Evolutionary conservation across 2,888 invertebrate genomes (phyloP), one percentile per base, ranked within the genome.

Genomic region (Biston betularia): DNA sequence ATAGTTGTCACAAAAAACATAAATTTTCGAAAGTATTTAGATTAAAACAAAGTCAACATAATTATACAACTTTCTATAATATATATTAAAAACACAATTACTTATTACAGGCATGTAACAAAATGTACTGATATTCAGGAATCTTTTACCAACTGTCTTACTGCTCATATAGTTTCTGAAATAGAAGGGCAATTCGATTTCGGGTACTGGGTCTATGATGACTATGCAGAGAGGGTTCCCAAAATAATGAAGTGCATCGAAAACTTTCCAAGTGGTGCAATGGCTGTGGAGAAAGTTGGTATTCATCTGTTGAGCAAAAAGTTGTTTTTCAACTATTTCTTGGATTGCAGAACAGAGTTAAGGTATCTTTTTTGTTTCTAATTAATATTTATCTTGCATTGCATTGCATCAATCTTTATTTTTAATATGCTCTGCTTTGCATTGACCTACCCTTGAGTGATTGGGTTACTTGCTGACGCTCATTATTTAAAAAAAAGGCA

Each of bases 191-290:
- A 63, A 15, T 60, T 67, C 0, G 33, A 48, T 8, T 52, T 76
- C n/a, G n/a, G n/a, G n/a, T n/a, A n/a, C 11, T 77, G 82, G 61
- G 80, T 70, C 38, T 62, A 73, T 9, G 6, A 45, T 24, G 49
- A 54, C 14, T 89, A 83, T 63, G 67, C 73, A 5, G 70, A 76
- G 1, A 72, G 80, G 1, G 80, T 90, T 1, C 73, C 79, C 1
- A 89, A 84, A 71, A 55, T 91, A 5, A 79, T 79, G 0, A 75
- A 76, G 0, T 89, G 90, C 63, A 83, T 87, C 33, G 93, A 92
- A 55, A 93, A 92, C 74, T 89, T 92, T 42, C 83, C 84, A 0
- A 71, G 87, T 0, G 92, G 92, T 0, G 75, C 79, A 0, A 62
- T 63, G 0, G 88, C 90, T 2, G 55, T 92, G 2, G 81, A 79